These are phyloP conservation scores for Drosophila arawakana DNA, from an alignment of 1,140 invertebrate genomes.

Conservation along the genomic window DNA sequence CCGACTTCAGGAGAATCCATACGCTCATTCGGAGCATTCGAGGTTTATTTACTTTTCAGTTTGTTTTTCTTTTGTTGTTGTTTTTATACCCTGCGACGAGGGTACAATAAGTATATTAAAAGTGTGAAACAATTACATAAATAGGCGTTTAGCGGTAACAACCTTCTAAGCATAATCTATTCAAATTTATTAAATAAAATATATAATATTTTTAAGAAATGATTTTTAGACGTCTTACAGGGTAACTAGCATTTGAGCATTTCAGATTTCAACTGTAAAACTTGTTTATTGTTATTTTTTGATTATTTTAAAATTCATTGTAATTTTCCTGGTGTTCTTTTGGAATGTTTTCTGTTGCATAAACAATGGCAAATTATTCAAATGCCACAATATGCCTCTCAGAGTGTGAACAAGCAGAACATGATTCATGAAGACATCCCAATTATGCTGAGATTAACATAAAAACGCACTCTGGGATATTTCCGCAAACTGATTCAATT, in stretches of 20 bases:
- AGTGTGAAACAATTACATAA: too few relatives aligned
- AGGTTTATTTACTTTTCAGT: slow-evolving; percentile 14
- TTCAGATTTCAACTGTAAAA: neutral
- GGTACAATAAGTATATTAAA: too few relatives aligned
- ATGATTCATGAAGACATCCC: slow-evolving; percentile 8
- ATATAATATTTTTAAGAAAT: too few relatives aligned
- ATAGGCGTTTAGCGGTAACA: too few relatives aligned
- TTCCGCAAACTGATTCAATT: neutral
- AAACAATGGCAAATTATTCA: slow-evolving; percentile 33
- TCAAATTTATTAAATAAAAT: too few relatives aligned
- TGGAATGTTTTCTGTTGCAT: slow-evolving; percentile 25
- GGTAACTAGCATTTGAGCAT: too few relatives aligned
- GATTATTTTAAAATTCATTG: slow-evolving; percentile 38
- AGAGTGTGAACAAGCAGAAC: slow-evolving; percentile 14
- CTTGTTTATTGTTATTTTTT: slow-evolving; percentile 5
- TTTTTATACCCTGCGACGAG: neutral
- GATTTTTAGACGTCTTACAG: too few relatives aligned
- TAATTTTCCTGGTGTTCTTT: slow-evolving; percentile 19
- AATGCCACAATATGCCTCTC: slow-evolving; percentile 17
- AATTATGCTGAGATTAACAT: slow-evolving; percentile 24
- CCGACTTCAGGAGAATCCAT: neutral
- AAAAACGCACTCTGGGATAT: neutral
- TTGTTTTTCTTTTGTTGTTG: slow-evolving; percentile 18
- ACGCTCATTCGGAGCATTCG: slow-evolving; percentile 23
- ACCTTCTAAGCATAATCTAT: too few relatives aligned